Evolutionary conservation across 30 jellyfish, hydroid and myxozoan species (phyloP).

Genomic region (Chrysaora quinquecirrha): DNA sequence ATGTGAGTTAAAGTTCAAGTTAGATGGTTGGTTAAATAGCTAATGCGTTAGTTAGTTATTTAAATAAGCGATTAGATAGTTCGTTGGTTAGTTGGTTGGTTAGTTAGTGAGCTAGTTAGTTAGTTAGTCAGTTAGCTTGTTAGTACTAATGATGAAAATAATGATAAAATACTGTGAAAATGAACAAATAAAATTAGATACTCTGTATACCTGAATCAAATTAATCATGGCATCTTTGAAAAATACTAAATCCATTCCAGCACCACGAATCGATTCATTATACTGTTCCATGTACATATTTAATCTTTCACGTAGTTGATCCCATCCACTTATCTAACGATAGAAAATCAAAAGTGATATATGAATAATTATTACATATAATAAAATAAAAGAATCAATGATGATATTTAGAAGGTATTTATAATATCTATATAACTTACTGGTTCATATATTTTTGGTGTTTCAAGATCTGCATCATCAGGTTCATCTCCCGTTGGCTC

Average conservation of each 20-base stretch:
- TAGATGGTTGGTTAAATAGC: no score
- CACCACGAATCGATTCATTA: slow-evolving; percentile 81
- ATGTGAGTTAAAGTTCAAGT: no score
- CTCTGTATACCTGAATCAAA: slow-evolving; percentile 54
- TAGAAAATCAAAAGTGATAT: not conserved
- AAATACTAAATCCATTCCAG: slow-evolving; percentile 82
- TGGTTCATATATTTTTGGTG: slow-evolving; percentile 78
- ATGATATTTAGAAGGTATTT: not conserved
- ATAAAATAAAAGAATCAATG: not conserved
- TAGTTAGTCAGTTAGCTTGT: no score
- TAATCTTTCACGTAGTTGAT: slow-evolving; percentile 53
- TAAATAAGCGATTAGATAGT: no score
- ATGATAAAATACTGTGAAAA: no score
- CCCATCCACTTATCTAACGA: slow-evolving; percentile 57
- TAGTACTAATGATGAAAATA: no score
- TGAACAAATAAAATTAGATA: no score
- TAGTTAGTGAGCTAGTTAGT: no score
- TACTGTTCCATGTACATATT: slow-evolving; percentile 75
- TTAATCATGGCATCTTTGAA: slow-evolving; percentile 84
- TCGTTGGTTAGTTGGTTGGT: no score
- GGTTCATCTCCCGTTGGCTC: slow-evolving; percentile 93
- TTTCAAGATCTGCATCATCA: slow-evolving; percentile 80
- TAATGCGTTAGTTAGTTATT: no score
- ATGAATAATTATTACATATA: not conserved
- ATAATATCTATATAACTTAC: slow-evolving; percentile 13